These are phyloP conservation scores for Arenaria interpres DNA, from an alignment of 2,113 vertebrate genomes.

Conservation along the genomic window DNA sequence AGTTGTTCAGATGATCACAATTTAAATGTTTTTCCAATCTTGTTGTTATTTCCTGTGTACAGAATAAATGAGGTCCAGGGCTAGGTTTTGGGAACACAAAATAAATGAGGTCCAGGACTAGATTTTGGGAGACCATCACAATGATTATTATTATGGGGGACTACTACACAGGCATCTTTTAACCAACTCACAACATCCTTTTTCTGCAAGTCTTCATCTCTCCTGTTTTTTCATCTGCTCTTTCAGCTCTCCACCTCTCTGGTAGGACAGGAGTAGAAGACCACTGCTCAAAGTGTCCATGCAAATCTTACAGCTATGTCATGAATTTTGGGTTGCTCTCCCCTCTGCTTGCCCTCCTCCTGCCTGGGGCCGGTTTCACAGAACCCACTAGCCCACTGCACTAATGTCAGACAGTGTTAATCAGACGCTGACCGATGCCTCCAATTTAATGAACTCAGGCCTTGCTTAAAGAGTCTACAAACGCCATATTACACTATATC, in stretches of 20 bases:
- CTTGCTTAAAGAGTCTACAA: not conserved
- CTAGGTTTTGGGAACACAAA: not conserved
- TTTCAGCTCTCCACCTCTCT: not conserved
- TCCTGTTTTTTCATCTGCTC: not conserved
- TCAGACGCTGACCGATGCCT: not conserved
- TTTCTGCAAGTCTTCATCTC: not conserved
- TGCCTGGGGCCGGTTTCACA: not conserved
- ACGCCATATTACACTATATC: accelerated
- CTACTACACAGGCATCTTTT: not conserved
- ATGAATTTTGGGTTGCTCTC: not conserved
- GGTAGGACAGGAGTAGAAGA: not conserved
- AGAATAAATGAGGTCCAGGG: not conserved
- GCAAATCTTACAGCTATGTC: not conserved
- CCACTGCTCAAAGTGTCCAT: not conserved
- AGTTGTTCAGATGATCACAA: not conserved
- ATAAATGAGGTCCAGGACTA: not conserved
- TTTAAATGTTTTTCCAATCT: constrained; percentile 4
- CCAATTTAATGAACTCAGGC: not conserved
- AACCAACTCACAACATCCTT: not conserved
- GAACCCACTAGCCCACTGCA: not conserved
- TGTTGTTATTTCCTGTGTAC: not conserved
- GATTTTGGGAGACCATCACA: not conserved
- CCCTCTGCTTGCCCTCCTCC: not conserved
- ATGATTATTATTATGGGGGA: not conserved
- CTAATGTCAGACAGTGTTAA: not conserved